Evolutionary conservation across 2,113 vertebrate species (phyloP).

Genomic region (Melanerpes aurifrons): DNA sequence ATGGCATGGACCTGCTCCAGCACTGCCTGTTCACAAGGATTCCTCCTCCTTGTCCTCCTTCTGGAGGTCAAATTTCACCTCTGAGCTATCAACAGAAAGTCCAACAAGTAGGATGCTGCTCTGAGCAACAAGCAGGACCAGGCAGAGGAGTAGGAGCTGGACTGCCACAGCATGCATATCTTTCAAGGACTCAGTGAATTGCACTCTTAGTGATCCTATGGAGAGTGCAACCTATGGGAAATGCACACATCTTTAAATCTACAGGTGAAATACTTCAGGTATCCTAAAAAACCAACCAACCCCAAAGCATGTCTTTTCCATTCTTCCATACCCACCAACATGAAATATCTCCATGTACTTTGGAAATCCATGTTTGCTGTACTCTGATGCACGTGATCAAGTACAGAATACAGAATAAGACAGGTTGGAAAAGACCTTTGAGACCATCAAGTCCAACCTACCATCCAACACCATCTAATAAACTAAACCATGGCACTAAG

Average conservation of each 20-base stretch:
- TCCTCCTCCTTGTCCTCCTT: neutral
- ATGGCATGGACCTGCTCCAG: neutral
- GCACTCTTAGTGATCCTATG: neutral
- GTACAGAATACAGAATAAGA: neutral
- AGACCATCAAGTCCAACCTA: too few relatives aligned
- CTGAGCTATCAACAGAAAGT: neutral
- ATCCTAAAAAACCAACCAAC: neutral
- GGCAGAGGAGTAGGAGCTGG: neutral
- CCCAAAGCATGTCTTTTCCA: neutral
- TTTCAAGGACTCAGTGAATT: neutral
- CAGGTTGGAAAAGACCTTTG: too few relatives aligned
- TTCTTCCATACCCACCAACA: neutral
- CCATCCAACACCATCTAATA: too few relatives aligned
- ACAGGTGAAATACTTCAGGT: neutral
- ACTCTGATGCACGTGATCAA: neutral
- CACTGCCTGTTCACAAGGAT: accelerated
- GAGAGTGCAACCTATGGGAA: neutral
- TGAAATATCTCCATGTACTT: neutral
- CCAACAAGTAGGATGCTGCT: neutral
- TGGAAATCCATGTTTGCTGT: neutral
- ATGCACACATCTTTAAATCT: accelerated
- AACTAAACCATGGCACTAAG: too few relatives aligned
- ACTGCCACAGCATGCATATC: neutral
- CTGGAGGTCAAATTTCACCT: neutral
- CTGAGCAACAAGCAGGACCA: neutral